Evolutionary conservation across 2,888 invertebrate genomes (phyloP).

Genomic region (Malachius bipustulatus): DNA sequence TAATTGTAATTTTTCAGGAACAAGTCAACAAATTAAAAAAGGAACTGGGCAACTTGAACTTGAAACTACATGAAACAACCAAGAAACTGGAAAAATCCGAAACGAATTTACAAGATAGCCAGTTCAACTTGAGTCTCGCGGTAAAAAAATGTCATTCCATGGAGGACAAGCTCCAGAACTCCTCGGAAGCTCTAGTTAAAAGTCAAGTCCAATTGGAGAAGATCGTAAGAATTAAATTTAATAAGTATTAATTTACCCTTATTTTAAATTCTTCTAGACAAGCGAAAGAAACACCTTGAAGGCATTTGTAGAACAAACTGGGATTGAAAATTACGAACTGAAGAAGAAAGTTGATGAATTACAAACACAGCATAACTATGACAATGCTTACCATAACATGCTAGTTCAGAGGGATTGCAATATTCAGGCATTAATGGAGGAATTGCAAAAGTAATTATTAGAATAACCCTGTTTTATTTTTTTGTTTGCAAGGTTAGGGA

Average conservation of each 20-base stretch:
- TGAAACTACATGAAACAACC: conserved; percentile 18
- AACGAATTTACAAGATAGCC: conserved; percentile 18
- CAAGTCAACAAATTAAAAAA: conserved; percentile 20
- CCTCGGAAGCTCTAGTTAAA: conserved; percentile 17
- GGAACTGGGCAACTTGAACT: conserved; percentile 18
- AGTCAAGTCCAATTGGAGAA: conserved; percentile 22
- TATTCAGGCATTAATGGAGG: conserved; percentile 19
- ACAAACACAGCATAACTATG: conserved; percentile 23
- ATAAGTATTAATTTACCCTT: no score
- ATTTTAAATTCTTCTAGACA: conserved; percentile 12
- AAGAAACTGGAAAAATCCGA: conserved; percentile 17
- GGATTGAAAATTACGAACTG: conserved; percentile 22
- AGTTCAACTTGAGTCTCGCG: conserved; percentile 20
- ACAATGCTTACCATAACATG: conserved; percentile 20
- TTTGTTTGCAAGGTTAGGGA: no score
- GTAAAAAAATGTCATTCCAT: conserved; percentile 17
- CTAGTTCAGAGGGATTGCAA: conserved; percentile 20
- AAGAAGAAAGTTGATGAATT: conserved; percentile 23
- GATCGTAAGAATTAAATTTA: conserved; percentile 14
- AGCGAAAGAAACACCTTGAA: conserved; percentile 24
- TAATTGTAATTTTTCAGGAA: no score
- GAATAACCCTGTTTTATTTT: no score
- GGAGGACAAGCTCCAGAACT: conserved; percentile 20
- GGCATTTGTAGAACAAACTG: conserved; percentile 20
- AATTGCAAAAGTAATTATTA: conserved; percentile 10